phyloP scores from a whole-genome alignment of 2,113 vertebrate genomes.

The Serinus canaria region DNA sequence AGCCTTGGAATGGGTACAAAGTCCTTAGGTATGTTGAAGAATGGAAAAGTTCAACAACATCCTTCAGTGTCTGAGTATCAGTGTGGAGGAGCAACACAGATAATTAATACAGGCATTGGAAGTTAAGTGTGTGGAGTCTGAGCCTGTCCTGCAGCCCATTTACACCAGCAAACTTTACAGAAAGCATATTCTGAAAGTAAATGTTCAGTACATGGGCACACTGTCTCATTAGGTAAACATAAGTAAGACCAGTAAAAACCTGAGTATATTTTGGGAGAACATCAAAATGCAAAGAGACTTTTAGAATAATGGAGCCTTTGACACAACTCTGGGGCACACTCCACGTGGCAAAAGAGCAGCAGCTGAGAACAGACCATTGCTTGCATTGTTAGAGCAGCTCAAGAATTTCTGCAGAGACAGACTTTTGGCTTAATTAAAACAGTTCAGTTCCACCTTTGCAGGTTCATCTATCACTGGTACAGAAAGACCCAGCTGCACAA shows the following conservation, averaged over 20 bases:
- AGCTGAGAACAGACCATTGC: background rate
- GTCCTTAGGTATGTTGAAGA: background rate
- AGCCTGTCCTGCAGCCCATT: background rate
- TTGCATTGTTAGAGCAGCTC: background rate
- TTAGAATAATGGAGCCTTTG: slow-evolving; percentile 18
- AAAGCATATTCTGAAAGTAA: background rate
- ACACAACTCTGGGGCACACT: background rate
- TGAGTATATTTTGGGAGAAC: slow-evolving; percentile 20
- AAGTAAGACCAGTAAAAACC: background rate
- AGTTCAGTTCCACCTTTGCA: slow-evolving; percentile 2
- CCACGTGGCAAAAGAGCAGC: background rate
- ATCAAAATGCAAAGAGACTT: slow-evolving; percentile 24
- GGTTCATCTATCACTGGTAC: slow-evolving; percentile 7
- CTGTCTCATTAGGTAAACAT: background rate
- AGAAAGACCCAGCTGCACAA: slow-evolving; percentile 49
- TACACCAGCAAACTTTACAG: background rate
- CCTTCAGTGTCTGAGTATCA: background rate
- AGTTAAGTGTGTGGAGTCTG: background rate
- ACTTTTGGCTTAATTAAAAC: background rate
- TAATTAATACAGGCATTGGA: background rate
- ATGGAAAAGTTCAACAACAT: background rate
- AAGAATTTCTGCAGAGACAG: background rate
- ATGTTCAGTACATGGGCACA: background rate
- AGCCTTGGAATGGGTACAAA: background rate
- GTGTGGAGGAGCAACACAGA: background rate